Evolutionary conservation across 2,113 vertebrate genomes (phyloP).

Genomic region (Rhadina sibilatrix): DNA sequence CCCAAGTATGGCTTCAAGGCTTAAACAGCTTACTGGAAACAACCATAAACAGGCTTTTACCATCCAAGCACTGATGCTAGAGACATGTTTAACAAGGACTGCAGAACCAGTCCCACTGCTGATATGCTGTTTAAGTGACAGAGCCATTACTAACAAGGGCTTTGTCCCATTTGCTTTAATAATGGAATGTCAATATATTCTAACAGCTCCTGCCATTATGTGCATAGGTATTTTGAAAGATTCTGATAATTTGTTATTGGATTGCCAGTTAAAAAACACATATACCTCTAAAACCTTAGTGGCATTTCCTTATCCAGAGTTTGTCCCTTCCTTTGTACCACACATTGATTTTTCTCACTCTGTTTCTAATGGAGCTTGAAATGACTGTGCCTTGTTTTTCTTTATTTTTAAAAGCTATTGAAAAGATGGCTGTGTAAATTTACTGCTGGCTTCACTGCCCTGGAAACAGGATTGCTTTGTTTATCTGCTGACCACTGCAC

Average conservation of each 20-base stretch:
- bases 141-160: not conserved
- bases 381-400: not conserved
- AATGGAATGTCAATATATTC: not conserved
- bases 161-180: not conserved
- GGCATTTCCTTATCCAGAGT: not conserved
- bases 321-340: slow-evolving; percentile 28
- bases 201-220: not conserved
- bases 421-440: slow-evolving; percentile 24
- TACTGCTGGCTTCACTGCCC: not conserved
- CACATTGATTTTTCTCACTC: slow-evolving; percentile 14
- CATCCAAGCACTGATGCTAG: not conserved
- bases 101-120: not conserved
- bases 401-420: slow-evolving; percentile 21
- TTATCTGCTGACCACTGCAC: slow-evolving; percentile 8
- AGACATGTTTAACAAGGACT: not conserved
- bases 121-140: not conserved
- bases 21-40: not conserved
- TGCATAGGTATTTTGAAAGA: not conserved
- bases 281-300: not conserved
- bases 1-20: not conserved
- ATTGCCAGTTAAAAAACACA: not conserved
- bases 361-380: slow-evolving; percentile 43
- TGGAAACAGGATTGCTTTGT: not conserved
- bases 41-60: not conserved
- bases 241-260: not conserved